These are phyloP conservation scores for Mastigias papua DNA, from an alignment of 30 jellyfish, hydroid and myxozoan species.

Conservation along the genomic window DNA sequence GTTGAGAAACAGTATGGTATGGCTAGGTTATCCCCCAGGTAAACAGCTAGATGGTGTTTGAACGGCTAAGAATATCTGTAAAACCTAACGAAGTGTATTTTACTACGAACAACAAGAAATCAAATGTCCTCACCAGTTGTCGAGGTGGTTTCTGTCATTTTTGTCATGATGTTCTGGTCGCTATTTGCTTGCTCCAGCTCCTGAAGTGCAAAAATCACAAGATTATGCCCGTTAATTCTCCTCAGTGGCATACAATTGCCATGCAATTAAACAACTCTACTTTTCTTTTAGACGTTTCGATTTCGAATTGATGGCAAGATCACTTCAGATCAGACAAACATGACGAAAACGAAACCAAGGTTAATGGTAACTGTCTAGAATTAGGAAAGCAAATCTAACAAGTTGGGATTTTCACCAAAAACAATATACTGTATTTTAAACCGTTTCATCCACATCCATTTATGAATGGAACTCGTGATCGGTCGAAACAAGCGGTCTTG, in stretches of 20 bases:
- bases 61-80: neutral
- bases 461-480: too few species aligned
- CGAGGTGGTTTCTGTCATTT: constrained; percentile 74
- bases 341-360: too few species aligned
- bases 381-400: too few species aligned
- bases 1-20: constrained; percentile 1
- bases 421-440: too few species aligned
- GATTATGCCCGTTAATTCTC: neutral
- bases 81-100: neutral
- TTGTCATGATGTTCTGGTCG: constrained; percentile 74
- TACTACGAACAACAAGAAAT: neutral
- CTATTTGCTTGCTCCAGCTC: constrained; percentile 75
- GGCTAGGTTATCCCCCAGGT: constrained; percentile 1
- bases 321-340: too few species aligned
- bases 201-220: constrained; percentile 2
- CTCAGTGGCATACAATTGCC: too few species aligned
- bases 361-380: too few species aligned
- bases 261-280: neutral
- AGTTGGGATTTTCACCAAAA: too few species aligned
- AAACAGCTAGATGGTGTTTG: neutral
- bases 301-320: neutral
- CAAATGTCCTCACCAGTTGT: constrained; percentile 27
- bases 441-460: too few species aligned
- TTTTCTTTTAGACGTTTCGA: neutral
- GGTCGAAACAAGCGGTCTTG: too few species aligned